Evolutionary conservation across 2,888 invertebrate species (phyloP).

Genomic region (Fabriciana adippe): DNA sequence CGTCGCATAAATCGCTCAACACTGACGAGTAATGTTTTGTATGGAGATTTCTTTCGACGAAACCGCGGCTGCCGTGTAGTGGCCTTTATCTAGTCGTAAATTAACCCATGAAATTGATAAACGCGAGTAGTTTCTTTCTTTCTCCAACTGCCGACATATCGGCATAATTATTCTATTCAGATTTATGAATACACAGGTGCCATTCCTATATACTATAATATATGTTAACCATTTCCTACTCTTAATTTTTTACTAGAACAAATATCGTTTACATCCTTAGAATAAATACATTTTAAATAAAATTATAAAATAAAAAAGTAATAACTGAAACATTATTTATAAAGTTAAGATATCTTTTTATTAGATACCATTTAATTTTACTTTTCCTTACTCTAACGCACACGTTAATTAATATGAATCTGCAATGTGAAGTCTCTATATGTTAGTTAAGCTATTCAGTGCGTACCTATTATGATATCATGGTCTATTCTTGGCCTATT

Average conservation of each 20-base stretch:
- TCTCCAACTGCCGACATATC: conserved; percentile 42
- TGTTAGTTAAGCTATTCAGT: conserved; percentile 55
- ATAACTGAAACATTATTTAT: no score
- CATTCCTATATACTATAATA: background rate
- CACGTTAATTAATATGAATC: conserved; percentile 26
- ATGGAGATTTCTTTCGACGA: conserved; percentile 82
- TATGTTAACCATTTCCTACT: background rate
- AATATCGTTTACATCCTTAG: no score
- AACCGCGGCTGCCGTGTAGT: conserved; percentile 64
- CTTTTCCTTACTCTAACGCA: conserved; percentile 4
- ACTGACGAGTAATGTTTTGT: conserved; percentile 79
- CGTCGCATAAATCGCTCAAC: conserved; percentile 81
- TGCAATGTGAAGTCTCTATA: conserved; percentile 45
- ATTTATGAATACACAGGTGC: conserved; percentile 38
- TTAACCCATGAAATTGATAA: conserved; percentile 76
- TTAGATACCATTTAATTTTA: no score
- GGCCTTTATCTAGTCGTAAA: conserved; percentile 78
- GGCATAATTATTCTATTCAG: conserved; percentile 44
- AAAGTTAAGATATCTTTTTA: no score
- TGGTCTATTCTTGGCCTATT: conserved; percentile 67
- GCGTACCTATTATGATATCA: conserved; percentile 71
- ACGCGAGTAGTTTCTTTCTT: conserved; percentile 48
- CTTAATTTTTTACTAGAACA: no score
- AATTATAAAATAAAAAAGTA: no score
- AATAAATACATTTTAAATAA: no score